Evolutionary conservation across 2,113 vertebrate species (phyloP), one percentile per base, ranked within the genome.

Genomic region (Neogobius melanostomus): DNA sequence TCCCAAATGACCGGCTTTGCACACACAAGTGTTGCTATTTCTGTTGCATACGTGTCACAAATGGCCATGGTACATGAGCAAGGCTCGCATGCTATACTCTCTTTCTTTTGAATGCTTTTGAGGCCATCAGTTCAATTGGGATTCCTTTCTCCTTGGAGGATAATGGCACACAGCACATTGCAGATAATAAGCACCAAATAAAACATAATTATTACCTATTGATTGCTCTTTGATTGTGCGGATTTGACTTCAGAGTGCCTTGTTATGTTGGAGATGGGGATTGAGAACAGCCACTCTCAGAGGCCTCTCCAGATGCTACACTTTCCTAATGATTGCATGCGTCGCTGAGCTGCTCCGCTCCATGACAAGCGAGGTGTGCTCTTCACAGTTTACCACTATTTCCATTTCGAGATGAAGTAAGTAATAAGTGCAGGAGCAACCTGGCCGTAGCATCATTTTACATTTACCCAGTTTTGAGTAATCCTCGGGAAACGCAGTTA

Each of bases 301-400:
- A 71, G 68, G 53, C 70, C 71, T 68, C 78, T 68, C 71, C 79
- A 72, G 81, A 78, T 85, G 79, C 68, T 75, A 80, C 70, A 77
- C 72, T 81, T 81, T 80, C 51, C 75, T 72, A 72, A 85, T 82
- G 75, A 87, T 81, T 85, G 87, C 82, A 86, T 21, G 80, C 80
- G 56, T 68, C 79, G 74, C 21, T 70, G 76, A 83, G 52, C 75
- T 74, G 80, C 71, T 88, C 72, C 71, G 74, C 84, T 75, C 77
- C 48, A 79, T 79, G 77, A 77, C 80, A 80, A 86, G 51, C 72
- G 77, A 89, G 60, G 66, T 6, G 5, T 81, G 80, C 77, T 84
- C 68, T 50, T 63, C 56, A 53, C 59, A 64, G 77, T 85, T 82
- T 82, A 83, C 85, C 83, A 89, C 84, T 78, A 82, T 77, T 82